Base-by-base conservation (phyloP, 2,797 vertebrate genomes). In the Melanotaenia pygmaea region DNA sequence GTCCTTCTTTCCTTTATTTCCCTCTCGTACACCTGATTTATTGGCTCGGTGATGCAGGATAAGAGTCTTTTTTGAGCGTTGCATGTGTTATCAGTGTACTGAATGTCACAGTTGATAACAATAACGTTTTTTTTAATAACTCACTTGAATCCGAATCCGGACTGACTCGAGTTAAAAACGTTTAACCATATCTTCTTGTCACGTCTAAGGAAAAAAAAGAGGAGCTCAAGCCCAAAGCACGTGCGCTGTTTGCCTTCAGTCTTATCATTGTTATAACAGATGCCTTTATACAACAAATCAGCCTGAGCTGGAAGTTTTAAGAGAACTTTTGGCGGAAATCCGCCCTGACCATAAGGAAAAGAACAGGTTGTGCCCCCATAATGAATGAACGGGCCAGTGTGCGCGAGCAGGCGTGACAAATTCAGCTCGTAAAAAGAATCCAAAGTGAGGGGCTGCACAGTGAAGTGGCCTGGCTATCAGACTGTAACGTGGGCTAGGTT, bases 331-430 rank as follows among this genome's bases (percentile, higher is more conserved):
- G 70, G 82, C 50, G 83, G 82, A 87, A 85, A 78, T 67, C 59
- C n/a, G 34, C 30, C 32, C 9, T 30, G 54, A 73, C 65, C 47
- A 18, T 59, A 56, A 54, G 24, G 14, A 34, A 37, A 38, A 64
- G 60, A 81, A 60, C 80, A 82, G 81, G 80, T 79, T 83, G 67
- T 7, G 5, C 45, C 51, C 72, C 58, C 53, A 12, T 20, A 32
- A 62, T 59, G 56, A 66, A 68, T 78, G 74, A 76, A 80, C 74
- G 73, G 77, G 73, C 67, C 77, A 18, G 78, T 66, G 67, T 58
- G 84, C 65, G 70, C 28, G 78, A 61, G 76, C 67, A 82, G 66
- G 65, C 81, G 81, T 83, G 80, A 89, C 86, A 71, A 84, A 86
- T 79, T 77, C 45, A 67, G 63, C 76, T 57, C 38, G 45, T 77